Evolutionary conservation across 2,797 vertebrate species (phyloP).

Genomic region (Gobionotothen gibberifrons): DNA sequence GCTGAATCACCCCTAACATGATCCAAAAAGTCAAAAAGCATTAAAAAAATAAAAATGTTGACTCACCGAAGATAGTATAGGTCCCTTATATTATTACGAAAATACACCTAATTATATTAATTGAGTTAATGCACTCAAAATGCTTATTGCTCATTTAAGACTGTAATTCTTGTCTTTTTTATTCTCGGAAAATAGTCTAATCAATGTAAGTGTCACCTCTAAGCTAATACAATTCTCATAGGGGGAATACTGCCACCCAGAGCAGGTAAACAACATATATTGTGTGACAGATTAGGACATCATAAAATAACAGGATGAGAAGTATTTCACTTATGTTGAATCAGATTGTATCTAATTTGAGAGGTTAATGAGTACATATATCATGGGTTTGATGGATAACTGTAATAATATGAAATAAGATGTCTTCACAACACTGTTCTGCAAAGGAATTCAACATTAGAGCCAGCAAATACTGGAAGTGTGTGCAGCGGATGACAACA

Average conservation of each 20-base stretch:
- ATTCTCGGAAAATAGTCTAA: neutral
- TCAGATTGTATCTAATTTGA: neutral
- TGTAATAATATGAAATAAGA: neutral
- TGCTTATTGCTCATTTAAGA: neutral
- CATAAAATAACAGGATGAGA: neutral
- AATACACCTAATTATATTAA: neutral
- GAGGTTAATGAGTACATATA: neutral
- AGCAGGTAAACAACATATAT: conserved; percentile 20
- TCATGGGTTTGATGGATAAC: neutral
- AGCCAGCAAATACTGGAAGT: neutral
- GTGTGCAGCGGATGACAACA: neutral
- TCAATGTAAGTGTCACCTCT: neutral
- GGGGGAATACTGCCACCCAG: conserved; percentile 39
- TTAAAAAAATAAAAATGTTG: too few species aligned
- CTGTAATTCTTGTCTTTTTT: neutral
- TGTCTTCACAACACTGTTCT: neutral
- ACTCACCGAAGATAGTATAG: neutral
- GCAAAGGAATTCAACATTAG: neutral
- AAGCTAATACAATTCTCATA: conserved; percentile 1
- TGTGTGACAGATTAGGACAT: neutral
- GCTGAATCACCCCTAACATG: neutral
- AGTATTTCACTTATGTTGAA: neutral
- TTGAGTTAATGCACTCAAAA: conserved; percentile 4
- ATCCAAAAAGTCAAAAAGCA: neutral
- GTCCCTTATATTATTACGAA: neutral